phyloP scores from a whole-genome alignment of 2,888 invertebrate genomes.

The Nematopogon swammerdamellus region DNA sequence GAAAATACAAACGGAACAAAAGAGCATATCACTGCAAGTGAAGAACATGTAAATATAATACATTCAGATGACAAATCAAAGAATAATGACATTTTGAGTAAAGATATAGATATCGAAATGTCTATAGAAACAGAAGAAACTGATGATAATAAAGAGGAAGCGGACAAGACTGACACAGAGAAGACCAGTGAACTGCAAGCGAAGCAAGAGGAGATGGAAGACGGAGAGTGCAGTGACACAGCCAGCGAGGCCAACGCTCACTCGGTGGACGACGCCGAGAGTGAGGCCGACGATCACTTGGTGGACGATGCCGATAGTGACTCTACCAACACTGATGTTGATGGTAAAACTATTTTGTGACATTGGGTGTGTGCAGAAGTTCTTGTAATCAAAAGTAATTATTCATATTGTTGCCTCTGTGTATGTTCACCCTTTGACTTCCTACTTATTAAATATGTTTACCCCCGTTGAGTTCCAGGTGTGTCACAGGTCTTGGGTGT shows the following conservation, averaged over 20 bases:
- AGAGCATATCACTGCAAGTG: too few relatives aligned
- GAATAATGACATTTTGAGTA: background rate
- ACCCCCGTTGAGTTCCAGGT: too few relatives aligned
- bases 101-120: too few relatives aligned
- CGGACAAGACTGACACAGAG: background rate
- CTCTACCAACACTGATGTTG: conserved; percentile 36
- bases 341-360: conserved; percentile 30
- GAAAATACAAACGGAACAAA: background rate
- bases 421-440: too few relatives aligned
- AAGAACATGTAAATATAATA: too few relatives aligned
- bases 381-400: too few relatives aligned
- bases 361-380: conserved; percentile 9
- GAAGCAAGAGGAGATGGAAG: conserved; percentile 51
- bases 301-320: conserved; percentile 31
- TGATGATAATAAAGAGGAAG: background rate
- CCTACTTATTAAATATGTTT: too few relatives aligned
- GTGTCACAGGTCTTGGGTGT: too few relatives aligned
- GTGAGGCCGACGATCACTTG: conserved; percentile 21
- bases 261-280: conserved; percentile 14
- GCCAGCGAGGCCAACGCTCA: conserved; percentile 22
- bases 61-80: background rate
- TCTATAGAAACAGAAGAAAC: background rate
- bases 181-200: conserved; percentile 6
- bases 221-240: conserved; percentile 65
- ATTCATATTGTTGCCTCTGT: too few relatives aligned